Evolutionary conservation across 2,888 invertebrate genomes (phyloP).

Genomic region (Chromoteleia sp.): DNA sequence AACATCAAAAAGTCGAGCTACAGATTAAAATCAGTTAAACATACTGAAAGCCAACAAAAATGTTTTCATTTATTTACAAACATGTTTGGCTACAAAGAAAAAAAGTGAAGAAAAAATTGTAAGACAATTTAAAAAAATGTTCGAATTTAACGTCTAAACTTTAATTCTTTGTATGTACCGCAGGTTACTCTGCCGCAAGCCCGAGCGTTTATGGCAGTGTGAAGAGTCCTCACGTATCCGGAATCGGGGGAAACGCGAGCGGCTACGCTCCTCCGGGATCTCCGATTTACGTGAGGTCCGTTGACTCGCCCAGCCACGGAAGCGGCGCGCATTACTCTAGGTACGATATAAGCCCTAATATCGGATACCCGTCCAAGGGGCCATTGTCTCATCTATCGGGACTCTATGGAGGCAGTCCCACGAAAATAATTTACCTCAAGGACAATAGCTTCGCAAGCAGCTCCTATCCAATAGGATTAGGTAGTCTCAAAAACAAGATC

Average conservation of each 20-base stretch:
- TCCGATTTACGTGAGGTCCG: slow-evolving; percentile 45
- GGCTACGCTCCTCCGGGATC: slow-evolving; percentile 41
- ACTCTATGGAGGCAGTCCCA: slow-evolving; percentile 62
- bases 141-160: too few relatives aligned
- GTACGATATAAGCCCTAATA: slow-evolving; percentile 67
- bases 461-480: slow-evolving; percentile 71
- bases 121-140: neutral
- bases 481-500: slow-evolving; percentile 74
- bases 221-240: slow-evolving; percentile 40
- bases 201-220: slow-evolving; percentile 46
- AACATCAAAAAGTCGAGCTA: too few relatives aligned
- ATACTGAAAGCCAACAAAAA: too few relatives aligned
- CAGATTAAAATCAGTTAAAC: too few relatives aligned
- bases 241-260: slow-evolving; percentile 48
- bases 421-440: slow-evolving; percentile 77
- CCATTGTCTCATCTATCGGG: slow-evolving; percentile 70
- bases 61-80: too few relatives aligned
- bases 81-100: too few relatives aligned
- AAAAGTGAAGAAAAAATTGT: too few relatives aligned
- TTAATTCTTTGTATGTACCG: neutral
- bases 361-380: slow-evolving; percentile 71
- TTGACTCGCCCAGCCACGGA: slow-evolving; percentile 49
- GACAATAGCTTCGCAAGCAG: slow-evolving; percentile 69
- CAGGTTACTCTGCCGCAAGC: slow-evolving; percentile 45
- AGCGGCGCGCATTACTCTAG: slow-evolving; percentile 40